Conservation (phyloP, 1,140 invertebrate species). For the Holotrichia oblita region DNA sequence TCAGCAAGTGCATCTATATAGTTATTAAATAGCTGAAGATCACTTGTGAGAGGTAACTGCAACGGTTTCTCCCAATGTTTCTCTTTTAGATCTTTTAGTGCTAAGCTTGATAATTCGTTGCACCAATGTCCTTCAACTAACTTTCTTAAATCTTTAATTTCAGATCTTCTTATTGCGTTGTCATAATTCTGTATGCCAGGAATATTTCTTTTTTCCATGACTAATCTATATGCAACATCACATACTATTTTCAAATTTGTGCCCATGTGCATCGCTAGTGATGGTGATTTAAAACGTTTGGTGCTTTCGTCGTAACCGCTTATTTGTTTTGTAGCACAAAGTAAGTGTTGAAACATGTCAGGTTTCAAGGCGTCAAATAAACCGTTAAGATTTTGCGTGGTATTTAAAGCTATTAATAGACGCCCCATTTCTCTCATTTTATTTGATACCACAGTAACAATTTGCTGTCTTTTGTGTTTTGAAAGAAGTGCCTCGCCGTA, state of each 20-base stretch:
- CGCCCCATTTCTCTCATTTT: constrained; percentile 47
- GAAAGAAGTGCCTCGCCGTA: constrained; percentile 49
- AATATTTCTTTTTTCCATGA: constrained; percentile 49
- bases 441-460: constrained; percentile 46
- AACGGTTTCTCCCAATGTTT: constrained; percentile 47
- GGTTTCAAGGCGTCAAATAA: constrained; percentile 42
- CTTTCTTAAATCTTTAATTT: constrained; percentile 38
- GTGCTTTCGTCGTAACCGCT: constrained; percentile 39
- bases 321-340: constrained; percentile 43
- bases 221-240: constrained; percentile 43
- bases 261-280: constrained; percentile 46
- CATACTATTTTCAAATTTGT: constrained; percentile 44
- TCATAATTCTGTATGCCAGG: constrained; percentile 41
- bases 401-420: constrained; percentile 44
- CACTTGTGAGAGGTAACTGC: constrained; percentile 47
- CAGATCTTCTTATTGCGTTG: constrained; percentile 36
- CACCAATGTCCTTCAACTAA: constrained; percentile 46
- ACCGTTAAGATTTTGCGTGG: constrained; percentile 28
- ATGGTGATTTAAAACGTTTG: constrained; percentile 46
- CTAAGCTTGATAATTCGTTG: constrained; percentile 46
- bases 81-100: constrained; percentile 48
- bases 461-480: constrained; percentile 49
- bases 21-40: constrained; percentile 49
- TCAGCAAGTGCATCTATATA: constrained; percentile 43
- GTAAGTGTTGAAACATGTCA: constrained; percentile 38